A percentile compares a stretch with the other conserved stretches of the same genome.
Evolutionary conservation across 2,888 invertebrate genomes (phyloP).

Genomic region (Drosophila monieri): DNA sequence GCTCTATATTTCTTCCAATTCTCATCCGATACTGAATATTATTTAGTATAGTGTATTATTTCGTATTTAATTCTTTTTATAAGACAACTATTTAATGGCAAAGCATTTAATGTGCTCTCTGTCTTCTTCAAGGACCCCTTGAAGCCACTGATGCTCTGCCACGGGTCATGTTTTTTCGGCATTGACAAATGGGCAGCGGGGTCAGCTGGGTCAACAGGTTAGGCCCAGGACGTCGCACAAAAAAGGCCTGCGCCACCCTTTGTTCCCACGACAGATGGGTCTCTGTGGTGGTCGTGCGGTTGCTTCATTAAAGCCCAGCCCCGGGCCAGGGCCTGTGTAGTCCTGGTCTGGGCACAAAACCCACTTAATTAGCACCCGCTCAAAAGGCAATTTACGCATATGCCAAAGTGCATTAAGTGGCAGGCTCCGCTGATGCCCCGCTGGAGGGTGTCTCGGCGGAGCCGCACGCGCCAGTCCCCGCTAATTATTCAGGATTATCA

Average conservation of each 20-base stretch:
- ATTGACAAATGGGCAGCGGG: constrained; percentile 54
- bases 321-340: not conserved
- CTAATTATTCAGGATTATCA: constrained; percentile 50
- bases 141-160: not conserved
- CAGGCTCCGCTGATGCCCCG: constrained; percentile 22
- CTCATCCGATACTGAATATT: no score
- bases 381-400: constrained; percentile 36
- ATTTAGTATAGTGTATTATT: no score
- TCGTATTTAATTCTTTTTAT: no score
- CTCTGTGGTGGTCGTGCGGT: constrained; percentile 10
- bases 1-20: no score
- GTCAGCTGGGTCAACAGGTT: constrained; percentile 39
- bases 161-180: constrained; percentile 18
- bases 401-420: constrained; percentile 51
- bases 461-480: constrained; percentile 37
- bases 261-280: constrained; percentile 5
- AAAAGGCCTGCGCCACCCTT: constrained; percentile 7
- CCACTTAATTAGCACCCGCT: constrained; percentile 64
- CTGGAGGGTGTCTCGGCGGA: constrained; percentile 19
- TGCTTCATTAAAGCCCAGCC: constrained; percentile 55
- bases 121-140: not conserved
- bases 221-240: constrained; percentile 7
- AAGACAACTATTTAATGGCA: no score
- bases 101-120: no score
- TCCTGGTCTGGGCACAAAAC: constrained; percentile 25